Percentiles rank a stretch among this genome's conserved stretches.
Conservation (phyloP, 1,140 invertebrate species). For the Rhopalosiphum padi region DNA sequence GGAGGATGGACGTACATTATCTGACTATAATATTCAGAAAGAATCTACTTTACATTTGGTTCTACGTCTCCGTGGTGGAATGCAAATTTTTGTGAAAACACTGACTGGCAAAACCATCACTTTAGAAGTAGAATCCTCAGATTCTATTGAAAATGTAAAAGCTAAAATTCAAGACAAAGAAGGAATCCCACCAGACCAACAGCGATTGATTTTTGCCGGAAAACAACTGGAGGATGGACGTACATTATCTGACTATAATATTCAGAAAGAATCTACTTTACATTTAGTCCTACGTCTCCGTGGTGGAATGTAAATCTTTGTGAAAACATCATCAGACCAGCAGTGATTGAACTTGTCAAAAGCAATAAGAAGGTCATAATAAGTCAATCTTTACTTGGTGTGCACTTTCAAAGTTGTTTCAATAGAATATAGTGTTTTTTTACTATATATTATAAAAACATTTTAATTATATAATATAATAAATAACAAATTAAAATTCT, state of each 20-base stretch:
- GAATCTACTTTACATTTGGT: slow-evolving; percentile 73
- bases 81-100: too few species aligned
- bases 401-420: slow-evolving; percentile 71
- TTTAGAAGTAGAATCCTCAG: too few species aligned
- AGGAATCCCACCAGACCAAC: too few species aligned
- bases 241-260: too few species aligned
- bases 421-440: slow-evolving; percentile 71
- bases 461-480: not conserved
- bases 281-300: too few species aligned
- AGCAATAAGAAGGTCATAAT: not conserved
- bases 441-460: not conserved
- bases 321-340: slow-evolving; percentile 67
- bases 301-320: too few species aligned
- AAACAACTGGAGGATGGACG: too few species aligned
- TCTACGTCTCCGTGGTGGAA: slow-evolving; percentile 67
- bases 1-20: slow-evolving; percentile 67
- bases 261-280: too few species aligned
- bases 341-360: slow-evolving; percentile 67
- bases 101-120: too few species aligned
- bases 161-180: too few species aligned
- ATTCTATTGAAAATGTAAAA: too few species aligned
- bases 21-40: slow-evolving; percentile 77
- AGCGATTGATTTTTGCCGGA: too few species aligned
- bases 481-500: not conserved
- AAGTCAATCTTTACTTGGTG: slow-evolving; percentile 71